A percentile compares a stretch with the other conserved stretches of the same genome.
Evolutionary conservation across 64 coral and sea anemone species (phyloP).

Genomic region (Platygyra sinensis): DNA sequence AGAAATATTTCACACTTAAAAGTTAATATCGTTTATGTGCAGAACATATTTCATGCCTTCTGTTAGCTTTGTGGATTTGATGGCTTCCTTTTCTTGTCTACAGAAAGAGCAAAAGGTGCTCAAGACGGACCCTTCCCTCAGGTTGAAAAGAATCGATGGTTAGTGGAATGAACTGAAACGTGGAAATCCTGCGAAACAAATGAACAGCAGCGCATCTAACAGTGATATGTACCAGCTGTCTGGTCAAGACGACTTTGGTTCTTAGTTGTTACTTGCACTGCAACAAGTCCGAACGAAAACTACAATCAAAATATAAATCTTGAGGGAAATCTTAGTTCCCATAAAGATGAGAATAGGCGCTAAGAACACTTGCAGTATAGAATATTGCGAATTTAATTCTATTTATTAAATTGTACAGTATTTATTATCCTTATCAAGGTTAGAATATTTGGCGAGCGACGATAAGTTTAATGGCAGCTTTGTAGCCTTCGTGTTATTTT

Average conservation of each 20-base stretch:
- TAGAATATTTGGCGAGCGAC: not conserved
- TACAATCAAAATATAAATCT: not conserved
- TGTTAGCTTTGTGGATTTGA: not conserved
- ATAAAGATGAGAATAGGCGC: not conserved
- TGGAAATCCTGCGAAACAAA: not conserved
- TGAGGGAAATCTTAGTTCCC: not conserved
- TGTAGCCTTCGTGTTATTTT: not conserved
- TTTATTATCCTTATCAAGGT: slow-evolving; percentile 5
- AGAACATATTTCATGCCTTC: no score
- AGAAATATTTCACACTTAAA: no score
- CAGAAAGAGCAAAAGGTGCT: slow-evolving; percentile 73
- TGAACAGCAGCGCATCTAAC: not conserved
- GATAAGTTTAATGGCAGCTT: not conserved
- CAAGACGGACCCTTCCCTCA: slow-evolving; percentile 66
- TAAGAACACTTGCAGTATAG: slow-evolving; percentile 20
- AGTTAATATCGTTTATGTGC: no score
- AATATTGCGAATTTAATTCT: slow-evolving; percentile 25
- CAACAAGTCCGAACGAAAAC: not conserved
- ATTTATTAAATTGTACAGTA: slow-evolving; percentile 60
- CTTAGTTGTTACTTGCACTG: not conserved
- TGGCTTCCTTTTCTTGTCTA: not conserved
- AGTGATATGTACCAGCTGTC: not conserved
- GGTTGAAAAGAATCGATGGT: slow-evolving; percentile 70
- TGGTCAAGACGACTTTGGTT: not conserved
- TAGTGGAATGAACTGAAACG: not conserved